Base-by-base conservation (phyloP, 2,797 vertebrate species). In the Salarias fasciatus region DNA sequence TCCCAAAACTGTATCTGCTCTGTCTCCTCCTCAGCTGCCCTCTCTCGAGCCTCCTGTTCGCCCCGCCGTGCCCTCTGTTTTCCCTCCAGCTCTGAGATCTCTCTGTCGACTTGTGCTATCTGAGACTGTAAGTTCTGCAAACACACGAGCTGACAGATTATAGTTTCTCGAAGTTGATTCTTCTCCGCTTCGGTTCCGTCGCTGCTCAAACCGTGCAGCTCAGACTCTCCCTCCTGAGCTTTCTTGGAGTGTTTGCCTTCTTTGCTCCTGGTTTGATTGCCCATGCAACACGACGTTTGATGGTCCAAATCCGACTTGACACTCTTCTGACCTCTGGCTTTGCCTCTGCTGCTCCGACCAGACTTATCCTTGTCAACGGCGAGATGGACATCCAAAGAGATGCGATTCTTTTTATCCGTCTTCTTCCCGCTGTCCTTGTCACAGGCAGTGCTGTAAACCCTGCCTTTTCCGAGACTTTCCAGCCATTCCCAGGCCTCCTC, bases 401-500 rank as follows among this genome's bases (percentile, higher is more conserved):
- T 52, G 0, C 29, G 67, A 28, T 80, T 86, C 61, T 36, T 83
- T 80, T 82, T 88, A 18, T 85, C 83, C 0, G 15, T 37, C 59
- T 47, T 88, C 63, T 77, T 89, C 11, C 64, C 69, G 75, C 57
- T 82, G 4, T 83, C 76, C 71, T 86, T 90, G 36, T 89, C 84
- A 14, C 53, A 44, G 8, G 76, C 73, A 3, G 85, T 86, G 13
- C 86, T 90, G 31, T 90, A 90, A 48, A 83, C 86, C 38, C 82
- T 89, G 7, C 86, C 75, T 69, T 89, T 92, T 1, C 93, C 88
- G 33, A 94, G 76, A 44, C 80, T 90, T 66, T 92, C 92, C 77
- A 94, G 78, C 93, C 94, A 94, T 8, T 91, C 91, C 90, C 91
- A 86, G 13, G 93, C 93, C 63, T 93, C 94, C 72, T 93, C 93